A percentile compares a stretch with the other conserved stretches of the same genome.
These are phyloP conservation scores for Temnothorax longispinosus DNA, from an alignment of 1,140 invertebrate genomes.

Conservation along the genomic window DNA sequence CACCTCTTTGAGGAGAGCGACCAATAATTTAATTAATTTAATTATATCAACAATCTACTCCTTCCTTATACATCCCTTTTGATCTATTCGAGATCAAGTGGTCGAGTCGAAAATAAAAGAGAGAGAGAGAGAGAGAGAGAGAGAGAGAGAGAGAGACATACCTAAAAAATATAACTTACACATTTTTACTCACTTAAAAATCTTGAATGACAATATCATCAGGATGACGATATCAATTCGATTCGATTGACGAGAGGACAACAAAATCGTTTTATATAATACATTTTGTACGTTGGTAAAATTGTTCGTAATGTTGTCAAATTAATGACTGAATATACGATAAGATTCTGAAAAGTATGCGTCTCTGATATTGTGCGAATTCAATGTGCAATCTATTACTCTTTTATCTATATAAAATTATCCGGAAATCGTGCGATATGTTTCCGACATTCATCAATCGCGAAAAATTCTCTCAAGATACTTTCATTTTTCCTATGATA, in stretches of 20 bases:
- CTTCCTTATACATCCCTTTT: neutral
- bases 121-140: neutral
- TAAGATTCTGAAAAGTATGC: neutral
- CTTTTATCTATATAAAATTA: conserved; percentile 13
- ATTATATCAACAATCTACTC: conserved; percentile 14
- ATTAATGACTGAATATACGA: neutral
- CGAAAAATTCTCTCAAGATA: conserved; percentile 45
- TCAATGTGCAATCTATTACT: conserved; percentile 4
- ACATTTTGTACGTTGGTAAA: conserved; percentile 2
- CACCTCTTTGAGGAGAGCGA: neutral
- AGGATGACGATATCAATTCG: neutral
- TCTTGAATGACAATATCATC: neutral
- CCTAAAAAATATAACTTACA: conserved; percentile 17
- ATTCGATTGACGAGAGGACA: neutral
- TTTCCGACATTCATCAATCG: neutral
- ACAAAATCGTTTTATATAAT: neutral
- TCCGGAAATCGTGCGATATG: neutral
- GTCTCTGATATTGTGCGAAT: conserved; percentile 8
- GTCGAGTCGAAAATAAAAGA: neutral
- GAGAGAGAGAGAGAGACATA: neutral
- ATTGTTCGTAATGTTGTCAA: neutral
- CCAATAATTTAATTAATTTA: conserved; percentile 49
- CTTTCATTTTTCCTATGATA: conserved; percentile 38
- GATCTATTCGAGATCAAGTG: neutral
- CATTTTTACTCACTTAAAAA: conserved; percentile 23